These are phyloP conservation scores for Ephestia elutella DNA, from an alignment of 1,140 invertebrate species.

Conservation along the genomic window DNA sequence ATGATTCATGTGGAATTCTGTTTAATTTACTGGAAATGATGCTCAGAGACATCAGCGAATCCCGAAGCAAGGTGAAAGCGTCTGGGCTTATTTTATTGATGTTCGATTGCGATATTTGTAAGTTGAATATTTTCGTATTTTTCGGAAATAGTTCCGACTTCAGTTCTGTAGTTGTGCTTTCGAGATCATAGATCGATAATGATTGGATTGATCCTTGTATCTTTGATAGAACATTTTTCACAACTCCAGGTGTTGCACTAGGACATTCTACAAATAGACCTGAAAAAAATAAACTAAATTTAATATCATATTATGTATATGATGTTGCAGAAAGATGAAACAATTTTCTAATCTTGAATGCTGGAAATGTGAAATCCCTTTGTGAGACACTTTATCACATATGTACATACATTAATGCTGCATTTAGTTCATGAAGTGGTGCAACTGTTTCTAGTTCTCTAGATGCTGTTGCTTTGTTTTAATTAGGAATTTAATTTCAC, in stretches of 20 bases:
- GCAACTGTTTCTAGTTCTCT: no score
- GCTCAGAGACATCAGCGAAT: slow-evolving; percentile 84
- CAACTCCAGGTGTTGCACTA: slow-evolving; percentile 79
- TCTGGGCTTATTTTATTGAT: slow-evolving; percentile 83
- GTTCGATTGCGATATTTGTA: slow-evolving; percentile 88
- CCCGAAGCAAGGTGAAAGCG: slow-evolving; percentile 81
- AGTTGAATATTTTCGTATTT: slow-evolving; percentile 79
- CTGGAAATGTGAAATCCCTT: no score
- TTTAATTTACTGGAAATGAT: slow-evolving; percentile 87
- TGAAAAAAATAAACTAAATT: slow-evolving; percentile 40
- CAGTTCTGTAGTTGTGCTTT: slow-evolving; percentile 82
- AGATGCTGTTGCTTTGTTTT: no score
- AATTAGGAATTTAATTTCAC: no score
- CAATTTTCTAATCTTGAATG: no score
- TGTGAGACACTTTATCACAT: no score
- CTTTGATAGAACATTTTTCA: slow-evolving; percentile 76
- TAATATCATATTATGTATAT: not conserved
- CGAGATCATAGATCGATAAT: slow-evolving; percentile 89
- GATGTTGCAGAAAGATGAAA: no score
- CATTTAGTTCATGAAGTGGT: no score
- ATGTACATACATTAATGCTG: no score
- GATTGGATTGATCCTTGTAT: slow-evolving; percentile 84
- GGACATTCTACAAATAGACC: slow-evolving; percentile 92
- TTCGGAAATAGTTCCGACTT: slow-evolving; percentile 81
- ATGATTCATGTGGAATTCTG: slow-evolving; percentile 86